Percentiles rank a stretch among this genome's conserved stretches.
Conservation (phyloP, 2,113 vertebrate species). For the Epinephelus moara region DNA sequence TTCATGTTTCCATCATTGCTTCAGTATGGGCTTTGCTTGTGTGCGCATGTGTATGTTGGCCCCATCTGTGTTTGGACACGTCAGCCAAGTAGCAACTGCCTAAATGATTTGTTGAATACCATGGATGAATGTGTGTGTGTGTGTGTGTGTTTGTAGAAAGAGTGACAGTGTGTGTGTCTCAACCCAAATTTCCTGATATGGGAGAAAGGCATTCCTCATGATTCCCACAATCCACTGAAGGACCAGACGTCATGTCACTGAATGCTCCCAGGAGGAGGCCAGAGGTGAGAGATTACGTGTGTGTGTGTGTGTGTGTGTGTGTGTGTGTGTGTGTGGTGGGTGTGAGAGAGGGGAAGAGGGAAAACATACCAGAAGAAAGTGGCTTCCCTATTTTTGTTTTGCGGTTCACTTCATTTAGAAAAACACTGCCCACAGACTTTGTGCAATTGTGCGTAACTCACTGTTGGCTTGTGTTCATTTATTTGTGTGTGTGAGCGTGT, state of each 20-base stretch:
- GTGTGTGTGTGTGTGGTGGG: constrained; percentile 14
- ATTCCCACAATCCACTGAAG: constrained; percentile 74
- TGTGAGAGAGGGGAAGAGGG: background rate
- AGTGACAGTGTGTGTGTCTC: constrained; percentile 39
- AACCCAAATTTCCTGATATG: constrained; percentile 67
- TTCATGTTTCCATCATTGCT: too few species aligned
- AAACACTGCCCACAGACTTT: constrained; percentile 44
- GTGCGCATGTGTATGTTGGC: background rate
- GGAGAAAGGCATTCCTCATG: constrained; percentile 62
- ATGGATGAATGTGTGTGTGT: background rate
- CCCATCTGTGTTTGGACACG: background rate
- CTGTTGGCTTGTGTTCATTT: constrained; percentile 23
- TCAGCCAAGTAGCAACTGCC: background rate
- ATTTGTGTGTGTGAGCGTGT: constrained; percentile 30
- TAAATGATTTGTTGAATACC: background rate
- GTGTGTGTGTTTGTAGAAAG: constrained; percentile 25
- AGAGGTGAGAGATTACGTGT: constrained; percentile 43
- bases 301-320: constrained; percentile 18
- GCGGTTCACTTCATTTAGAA: constrained; percentile 50
- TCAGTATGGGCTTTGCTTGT: background rate
- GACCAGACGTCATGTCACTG: constrained; percentile 75
- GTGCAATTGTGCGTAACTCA: constrained; percentile 34
- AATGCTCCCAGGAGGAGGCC: constrained; percentile 51
- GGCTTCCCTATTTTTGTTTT: constrained; percentile 31
- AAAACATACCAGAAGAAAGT: constrained; percentile 9